phyloP scores from a whole-genome alignment of 2,113 vertebrate genomes.

The Melanocharis versteri region DNA sequence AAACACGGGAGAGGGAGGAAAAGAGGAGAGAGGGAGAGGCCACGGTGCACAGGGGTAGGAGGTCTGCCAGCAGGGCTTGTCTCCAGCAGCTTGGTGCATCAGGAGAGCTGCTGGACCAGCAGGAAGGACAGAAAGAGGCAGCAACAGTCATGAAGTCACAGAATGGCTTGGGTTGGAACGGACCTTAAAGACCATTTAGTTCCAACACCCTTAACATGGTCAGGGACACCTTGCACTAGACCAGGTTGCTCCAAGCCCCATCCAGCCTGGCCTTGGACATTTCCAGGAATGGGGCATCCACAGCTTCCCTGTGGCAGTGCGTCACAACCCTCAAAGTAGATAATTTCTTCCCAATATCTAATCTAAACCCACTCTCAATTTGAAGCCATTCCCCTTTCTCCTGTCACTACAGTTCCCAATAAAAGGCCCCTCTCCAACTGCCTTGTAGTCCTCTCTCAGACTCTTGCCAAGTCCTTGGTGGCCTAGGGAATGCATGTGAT shows the following conservation, averaged over 20 bases:
- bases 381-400: neutral
- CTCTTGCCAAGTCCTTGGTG: rapidly evolving
- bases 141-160: too few relatives aligned
- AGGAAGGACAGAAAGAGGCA: neutral
- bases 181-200: too few relatives aligned
- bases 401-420: neutral
- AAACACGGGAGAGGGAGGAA: rapidly evolving
- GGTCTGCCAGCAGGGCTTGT: rapidly evolving
- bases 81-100: rapidly evolving
- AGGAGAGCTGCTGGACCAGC: neutral
- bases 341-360: neutral
- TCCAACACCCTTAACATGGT: neutral
- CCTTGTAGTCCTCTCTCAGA: neutral
- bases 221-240: neutral
- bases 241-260: neutral
- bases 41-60: rapidly evolving
- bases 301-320: neutral
- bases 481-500: rapidly evolving
- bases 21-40: too few relatives aligned
- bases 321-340: neutral
- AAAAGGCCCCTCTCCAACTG: neutral
- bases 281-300: neutral
- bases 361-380: neutral
- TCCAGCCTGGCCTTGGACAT: neutral
- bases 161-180: neutral